phyloP scores from a whole-genome alignment of 1,140 invertebrate species.

The Plectus sambesii region DNA sequence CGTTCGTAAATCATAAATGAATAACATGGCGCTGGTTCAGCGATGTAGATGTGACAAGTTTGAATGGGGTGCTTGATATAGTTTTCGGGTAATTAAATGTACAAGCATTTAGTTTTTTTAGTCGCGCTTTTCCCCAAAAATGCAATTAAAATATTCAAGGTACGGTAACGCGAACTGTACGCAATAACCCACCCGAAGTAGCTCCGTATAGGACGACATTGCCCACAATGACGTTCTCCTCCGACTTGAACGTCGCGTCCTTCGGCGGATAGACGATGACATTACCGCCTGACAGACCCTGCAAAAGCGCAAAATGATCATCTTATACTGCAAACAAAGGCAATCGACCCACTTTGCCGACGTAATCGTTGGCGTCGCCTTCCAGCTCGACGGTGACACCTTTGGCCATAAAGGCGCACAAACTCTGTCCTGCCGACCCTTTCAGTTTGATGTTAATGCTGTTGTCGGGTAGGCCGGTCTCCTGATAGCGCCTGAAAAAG shows the following conservation, averaged over 20 bases:
- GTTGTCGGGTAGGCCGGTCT: constrained; percentile 68
- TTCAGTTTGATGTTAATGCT: constrained; percentile 72
- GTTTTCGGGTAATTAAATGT: too few relatives aligned
- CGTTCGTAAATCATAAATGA: too few relatives aligned
- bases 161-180: too few relatives aligned
- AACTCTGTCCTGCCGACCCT: constrained; percentile 96
- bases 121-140: too few relatives aligned
- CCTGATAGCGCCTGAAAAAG: constrained; percentile 65
- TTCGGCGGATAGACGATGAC: constrained; percentile 86
- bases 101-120: too few relatives aligned
- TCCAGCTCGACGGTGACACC: constrained; percentile 80
- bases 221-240: constrained; percentile 89
- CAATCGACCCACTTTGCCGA: constrained; percentile 60
- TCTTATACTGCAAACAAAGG: constrained; percentile 4
- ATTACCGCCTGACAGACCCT: constrained; percentile 86
- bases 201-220: constrained; percentile 97
- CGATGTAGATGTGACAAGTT: too few relatives aligned
- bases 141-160: too few relatives aligned
- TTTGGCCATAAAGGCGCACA: constrained; percentile 88
- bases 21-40: too few relatives aligned
- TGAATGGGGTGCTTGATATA: too few relatives aligned
- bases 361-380: constrained; percentile 97
- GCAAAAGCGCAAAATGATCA: constrained; percentile 29
- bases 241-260: constrained; percentile 65
- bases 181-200: constrained; percentile 57